These are phyloP conservation scores for Cavia porcellus DNA, from an alignment of 2,113 vertebrate genomes.

Conservation along the genomic window DNA sequence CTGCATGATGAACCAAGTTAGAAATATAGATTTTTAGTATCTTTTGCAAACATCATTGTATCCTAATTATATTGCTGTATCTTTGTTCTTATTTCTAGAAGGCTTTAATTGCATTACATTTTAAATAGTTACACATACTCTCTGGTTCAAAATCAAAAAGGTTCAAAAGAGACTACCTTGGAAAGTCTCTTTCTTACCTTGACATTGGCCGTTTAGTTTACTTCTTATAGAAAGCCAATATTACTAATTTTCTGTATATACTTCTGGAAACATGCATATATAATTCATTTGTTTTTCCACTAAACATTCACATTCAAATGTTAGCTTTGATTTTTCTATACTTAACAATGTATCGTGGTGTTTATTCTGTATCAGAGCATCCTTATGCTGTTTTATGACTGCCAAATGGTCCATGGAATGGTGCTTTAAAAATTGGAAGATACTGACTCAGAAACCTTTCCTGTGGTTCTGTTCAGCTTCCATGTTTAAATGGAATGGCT, in stretches of 20 bases:
- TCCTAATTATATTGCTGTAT: neutral
- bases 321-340: neutral
- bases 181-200: neutral
- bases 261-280: neutral
- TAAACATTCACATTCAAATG: neutral
- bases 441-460: neutral
- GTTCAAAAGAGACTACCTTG: neutral
- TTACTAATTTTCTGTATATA: neutral
- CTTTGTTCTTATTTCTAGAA: neutral
- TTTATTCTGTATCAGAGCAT: neutral
- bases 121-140: neutral
- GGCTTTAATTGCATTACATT: slow-evolving; percentile 18
- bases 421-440: neutral
- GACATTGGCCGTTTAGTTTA: too few species aligned
- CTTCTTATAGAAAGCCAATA: neutral
- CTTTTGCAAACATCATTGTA: neutral
- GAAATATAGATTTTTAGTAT: neutral
- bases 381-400: neutral
- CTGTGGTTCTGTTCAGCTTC: neutral
- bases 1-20: neutral
- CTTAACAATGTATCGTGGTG: neutral
- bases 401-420: neutral
- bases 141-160: neutral
- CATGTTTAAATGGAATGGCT: neutral
- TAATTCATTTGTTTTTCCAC: neutral